These are phyloP conservation scores for Aurelia aurita complex sp. Pacific DNA, from an alignment of 30 jellyfish, hydroid and myxozoan genomes.

Conservation along the genomic window DNA sequence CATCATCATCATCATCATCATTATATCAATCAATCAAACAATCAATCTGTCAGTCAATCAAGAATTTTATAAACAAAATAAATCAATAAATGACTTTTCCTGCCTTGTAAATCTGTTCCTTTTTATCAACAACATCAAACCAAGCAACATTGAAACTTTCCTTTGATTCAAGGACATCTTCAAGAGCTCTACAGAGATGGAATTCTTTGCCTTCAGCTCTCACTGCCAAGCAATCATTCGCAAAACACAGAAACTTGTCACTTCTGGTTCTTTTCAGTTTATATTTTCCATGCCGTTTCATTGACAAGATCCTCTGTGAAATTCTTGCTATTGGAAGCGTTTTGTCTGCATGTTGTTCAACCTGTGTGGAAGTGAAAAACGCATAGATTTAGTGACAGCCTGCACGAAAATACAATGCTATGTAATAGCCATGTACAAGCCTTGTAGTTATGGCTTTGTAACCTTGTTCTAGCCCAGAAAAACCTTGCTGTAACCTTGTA, in stretches of 20 bases:
- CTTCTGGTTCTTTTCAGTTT: slow-evolving; percentile 5
- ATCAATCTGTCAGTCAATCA: too few relatives aligned
- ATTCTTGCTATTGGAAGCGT: neutral
- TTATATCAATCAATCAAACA: too few relatives aligned
- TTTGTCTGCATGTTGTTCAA: neutral
- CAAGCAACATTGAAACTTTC: slow-evolving; percentile 55
- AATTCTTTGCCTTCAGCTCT: slow-evolving; percentile 63
- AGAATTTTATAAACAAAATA: too few relatives aligned
- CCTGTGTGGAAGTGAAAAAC: neutral
- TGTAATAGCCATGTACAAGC: too few relatives aligned
- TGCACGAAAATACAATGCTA: too few relatives aligned
- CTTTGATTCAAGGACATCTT: slow-evolving; percentile 67
- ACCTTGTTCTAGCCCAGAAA: too few relatives aligned
- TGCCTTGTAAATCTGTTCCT: slow-evolving; percentile 40
- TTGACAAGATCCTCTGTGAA: slow-evolving; percentile 39
- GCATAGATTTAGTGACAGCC: too few relatives aligned
- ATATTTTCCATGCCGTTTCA: slow-evolving; percentile 31
- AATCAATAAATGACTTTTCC: neutral
- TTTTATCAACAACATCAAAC: slow-evolving; percentile 41
- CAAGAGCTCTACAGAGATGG: slow-evolving; percentile 60
- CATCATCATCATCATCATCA: too few relatives aligned
- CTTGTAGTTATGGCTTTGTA: too few relatives aligned
- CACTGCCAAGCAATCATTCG: slow-evolving; percentile 68
- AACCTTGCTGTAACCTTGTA: too few relatives aligned
- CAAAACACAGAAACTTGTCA: slow-evolving; percentile 44